A percentile compares a stretch with the other conserved stretches of the same genome.
Conservation (phyloP, 2,888 invertebrate species). For the Steinernema scapterisci region DNA sequence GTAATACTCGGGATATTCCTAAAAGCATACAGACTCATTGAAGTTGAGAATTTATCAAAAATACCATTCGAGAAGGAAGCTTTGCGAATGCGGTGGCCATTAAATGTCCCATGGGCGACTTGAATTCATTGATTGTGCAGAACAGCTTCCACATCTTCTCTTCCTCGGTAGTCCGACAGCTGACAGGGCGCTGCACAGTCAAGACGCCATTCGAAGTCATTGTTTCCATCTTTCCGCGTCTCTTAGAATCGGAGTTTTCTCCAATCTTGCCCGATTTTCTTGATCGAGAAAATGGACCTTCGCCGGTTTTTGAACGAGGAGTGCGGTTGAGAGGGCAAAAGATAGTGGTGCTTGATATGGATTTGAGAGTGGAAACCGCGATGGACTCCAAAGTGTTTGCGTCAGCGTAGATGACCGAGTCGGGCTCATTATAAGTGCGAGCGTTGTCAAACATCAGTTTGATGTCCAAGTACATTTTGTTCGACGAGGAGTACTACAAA, state of each 20-base stretch:
- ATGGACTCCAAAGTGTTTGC: conserved; percentile 85
- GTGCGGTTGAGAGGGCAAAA: conserved; percentile 23
- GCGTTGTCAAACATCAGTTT: conserved; percentile 94
- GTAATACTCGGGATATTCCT: conserved; percentile 95
- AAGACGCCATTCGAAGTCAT: conserved; percentile 38
- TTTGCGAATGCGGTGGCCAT: conserved; percentile 92
- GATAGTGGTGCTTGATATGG: conserved; percentile 11
- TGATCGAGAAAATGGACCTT: background rate
- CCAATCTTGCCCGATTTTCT: background rate
- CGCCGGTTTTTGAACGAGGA: conserved; percentile 19
- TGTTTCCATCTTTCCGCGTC: background rate
- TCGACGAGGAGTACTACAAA: conserved; percentile 57
- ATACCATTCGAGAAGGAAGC: conserved; percentile 79
- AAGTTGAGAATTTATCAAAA: conserved; percentile 16
- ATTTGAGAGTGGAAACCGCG: conserved; percentile 45
- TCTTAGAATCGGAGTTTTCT: background rate
- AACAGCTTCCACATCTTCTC: conserved; percentile 22
- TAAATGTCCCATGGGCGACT: conserved; percentile 70
- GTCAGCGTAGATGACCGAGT: conserved; percentile 80
- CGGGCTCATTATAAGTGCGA: conserved; percentile 93
- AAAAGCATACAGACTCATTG: conserved; percentile 49
- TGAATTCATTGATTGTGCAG: conserved; percentile 29
- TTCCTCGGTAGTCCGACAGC: background rate
- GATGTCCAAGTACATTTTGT: conserved; percentile 57
- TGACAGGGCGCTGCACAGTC: conserved; percentile 30